Evolutionary conservation across 2,113 vertebrate species (phyloP).

Genomic region (Paraplagusia blochii): DNA sequence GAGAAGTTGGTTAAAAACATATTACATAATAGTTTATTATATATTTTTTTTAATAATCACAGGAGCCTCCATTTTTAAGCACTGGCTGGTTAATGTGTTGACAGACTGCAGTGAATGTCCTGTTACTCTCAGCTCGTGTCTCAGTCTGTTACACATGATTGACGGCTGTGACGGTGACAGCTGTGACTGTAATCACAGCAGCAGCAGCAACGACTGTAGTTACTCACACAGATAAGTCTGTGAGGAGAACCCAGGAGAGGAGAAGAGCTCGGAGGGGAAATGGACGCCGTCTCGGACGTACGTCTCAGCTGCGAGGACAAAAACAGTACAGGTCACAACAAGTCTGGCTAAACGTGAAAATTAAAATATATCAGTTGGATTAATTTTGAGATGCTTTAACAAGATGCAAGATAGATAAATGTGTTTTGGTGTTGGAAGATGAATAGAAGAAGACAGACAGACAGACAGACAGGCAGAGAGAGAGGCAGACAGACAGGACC

Average conservation of each 20-base stretch:
- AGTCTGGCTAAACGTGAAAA: constrained; percentile 6
- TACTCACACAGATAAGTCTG: constrained; percentile 81
- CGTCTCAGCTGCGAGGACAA: constrained; percentile 83
- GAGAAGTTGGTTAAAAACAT: not conserved
- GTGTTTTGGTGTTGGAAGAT: too few relatives aligned
- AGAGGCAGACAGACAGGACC: too few relatives aligned
- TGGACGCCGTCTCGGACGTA: constrained; percentile 87
- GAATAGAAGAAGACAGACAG: not conserved
- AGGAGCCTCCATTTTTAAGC: too few relatives aligned
- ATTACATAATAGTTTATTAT: too few relatives aligned
- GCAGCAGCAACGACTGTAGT: not conserved
- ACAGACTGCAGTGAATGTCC: constrained; percentile 5
- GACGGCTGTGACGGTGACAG: constrained; percentile 29
- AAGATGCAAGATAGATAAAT: not conserved
- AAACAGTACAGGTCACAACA: constrained; percentile 10
- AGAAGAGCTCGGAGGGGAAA: constrained; percentile 91
- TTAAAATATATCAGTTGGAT: not conserved
- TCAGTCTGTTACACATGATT: constrained; percentile 17
- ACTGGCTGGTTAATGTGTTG: not conserved
- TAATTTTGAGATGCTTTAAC: too few relatives aligned
- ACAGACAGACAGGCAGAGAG: too few relatives aligned
- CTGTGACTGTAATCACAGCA: constrained; percentile 16
- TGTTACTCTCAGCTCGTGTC: constrained; percentile 8
- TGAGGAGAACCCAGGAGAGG: constrained; percentile 86
- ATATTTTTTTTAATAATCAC: not conserved